These are phyloP conservation scores for Hippocampus mohnikei DNA, from an alignment of 2,113 vertebrate species.

Conservation along the genomic window DNA sequence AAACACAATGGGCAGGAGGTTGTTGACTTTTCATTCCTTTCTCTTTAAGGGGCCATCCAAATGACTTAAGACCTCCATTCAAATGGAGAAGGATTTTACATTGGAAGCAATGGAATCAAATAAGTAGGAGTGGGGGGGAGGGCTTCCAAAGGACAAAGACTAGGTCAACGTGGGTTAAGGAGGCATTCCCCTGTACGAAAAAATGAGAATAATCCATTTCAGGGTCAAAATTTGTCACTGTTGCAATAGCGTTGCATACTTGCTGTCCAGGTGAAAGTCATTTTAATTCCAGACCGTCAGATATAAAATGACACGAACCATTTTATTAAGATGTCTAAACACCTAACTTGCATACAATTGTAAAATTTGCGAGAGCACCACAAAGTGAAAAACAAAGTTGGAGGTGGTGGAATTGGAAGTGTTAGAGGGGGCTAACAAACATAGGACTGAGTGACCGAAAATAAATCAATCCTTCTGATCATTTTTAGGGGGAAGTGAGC, in stretches of 20 bases:
- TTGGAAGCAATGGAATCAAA: constrained; percentile 57
- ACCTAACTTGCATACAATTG: too few relatives aligned
- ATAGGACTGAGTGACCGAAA: too few relatives aligned
- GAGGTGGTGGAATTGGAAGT: too few relatives aligned
- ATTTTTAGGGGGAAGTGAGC: too few relatives aligned
- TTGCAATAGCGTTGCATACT: background rate
- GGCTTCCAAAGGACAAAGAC: constrained; percentile 44
- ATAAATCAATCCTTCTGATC: too few relatives aligned
- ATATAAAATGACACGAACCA: constrained; percentile 5
- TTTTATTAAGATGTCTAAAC: background rate
- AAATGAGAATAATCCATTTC: background rate
- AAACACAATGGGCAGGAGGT: constrained; percentile 55
- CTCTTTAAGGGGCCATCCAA: constrained; percentile 62
- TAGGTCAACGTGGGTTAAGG: constrained; percentile 50
- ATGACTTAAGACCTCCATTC: constrained; percentile 59
- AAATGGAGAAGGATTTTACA: constrained; percentile 62
- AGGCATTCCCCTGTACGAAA: background rate
- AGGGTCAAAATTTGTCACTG: background rate
- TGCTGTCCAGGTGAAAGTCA: background rate
- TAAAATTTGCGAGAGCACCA: too few relatives aligned
- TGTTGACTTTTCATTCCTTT: constrained; percentile 66
- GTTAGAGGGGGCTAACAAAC: too few relatives aligned
- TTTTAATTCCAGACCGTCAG: background rate
- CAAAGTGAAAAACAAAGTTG: too few relatives aligned
- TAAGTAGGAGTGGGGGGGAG: constrained; percentile 21